Base-by-base conservation (phyloP, 2,113 vertebrate genomes). In the Isurus oxyrinchus region DNA sequence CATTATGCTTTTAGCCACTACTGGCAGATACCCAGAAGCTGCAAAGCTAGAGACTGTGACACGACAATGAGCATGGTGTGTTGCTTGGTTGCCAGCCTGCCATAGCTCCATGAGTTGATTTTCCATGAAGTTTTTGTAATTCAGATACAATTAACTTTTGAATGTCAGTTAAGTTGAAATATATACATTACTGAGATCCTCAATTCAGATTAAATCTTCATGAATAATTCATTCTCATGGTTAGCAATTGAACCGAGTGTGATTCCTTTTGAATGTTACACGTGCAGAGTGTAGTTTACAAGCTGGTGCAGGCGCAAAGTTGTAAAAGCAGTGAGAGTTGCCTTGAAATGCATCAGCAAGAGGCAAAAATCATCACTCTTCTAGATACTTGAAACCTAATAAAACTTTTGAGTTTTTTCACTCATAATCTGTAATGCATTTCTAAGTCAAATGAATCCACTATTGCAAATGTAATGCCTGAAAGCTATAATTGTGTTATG, bases 111-210 rank as follows among this genome's bases (percentile, higher is more conserved):
- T 2, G 16, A 94, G 59, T 63, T 44, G 90, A 94, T 94, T 94
- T 94, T 63, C 90, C 59, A 66, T 23, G 35, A 66, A 94, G 35
- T 8, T 94, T 94, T 94, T 94, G 90, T 66, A 63, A 94, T 21
- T n/a, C 90, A 7, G 35, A 21, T 63, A n/a, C 90, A 63, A 94
- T 94, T 61, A 94, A 94, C 90, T 63, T 88, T 90, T 40, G n/a
- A 66, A 35, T 94, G 90, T 94, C 59, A n/a, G 59, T 63, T 61
- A 31, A 61, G 57, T 61, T 61, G 88, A 93, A 93, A 61, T n/a
- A 35, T 59, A 40, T 23, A 40, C 19, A 27, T n/a, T 35, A 40
- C 90, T 66, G 59, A 63, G 59, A 94, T 35, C 5, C n/a, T 66
- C 7, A 40, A 40, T 94, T 63, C 90, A 94, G 90, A 94, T 40